Evolutionary conservation across 2,113 vertebrate genomes (phyloP).

Genomic region (Lagopus leucura): DNA sequence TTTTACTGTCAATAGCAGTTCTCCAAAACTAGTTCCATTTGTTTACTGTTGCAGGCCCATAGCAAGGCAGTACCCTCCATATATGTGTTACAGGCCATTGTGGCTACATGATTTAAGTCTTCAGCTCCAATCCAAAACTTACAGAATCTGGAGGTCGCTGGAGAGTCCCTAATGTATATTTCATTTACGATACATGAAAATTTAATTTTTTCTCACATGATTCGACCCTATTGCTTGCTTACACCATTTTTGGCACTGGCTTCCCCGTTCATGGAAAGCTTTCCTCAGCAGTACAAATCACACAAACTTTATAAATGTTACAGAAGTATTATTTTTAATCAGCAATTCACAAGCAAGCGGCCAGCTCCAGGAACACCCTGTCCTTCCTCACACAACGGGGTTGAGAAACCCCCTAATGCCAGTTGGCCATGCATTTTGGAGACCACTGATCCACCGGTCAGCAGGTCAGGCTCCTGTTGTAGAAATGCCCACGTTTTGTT

Average conservation of each 20-base stretch:
- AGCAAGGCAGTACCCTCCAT: constrained; percentile 38
- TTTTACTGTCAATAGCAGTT: constrained; percentile 87
- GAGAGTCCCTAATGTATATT: constrained; percentile 80
- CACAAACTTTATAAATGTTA: constrained; percentile 55
- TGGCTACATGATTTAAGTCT: constrained; percentile 57
- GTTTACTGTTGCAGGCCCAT: constrained; percentile 71
- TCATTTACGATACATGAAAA: constrained; percentile 83
- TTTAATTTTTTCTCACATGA: constrained; percentile 79
- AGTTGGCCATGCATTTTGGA: background rate
- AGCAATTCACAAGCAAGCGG: background rate
- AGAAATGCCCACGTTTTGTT: constrained; percentile 4
- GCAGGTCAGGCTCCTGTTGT: background rate
- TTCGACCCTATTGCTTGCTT: constrained; percentile 59
- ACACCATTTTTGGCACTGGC: constrained; percentile 25
- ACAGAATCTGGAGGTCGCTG: constrained; percentile 72
- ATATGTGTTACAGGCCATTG: background rate
- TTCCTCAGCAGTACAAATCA: constrained; percentile 38
- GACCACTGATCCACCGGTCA: background rate
- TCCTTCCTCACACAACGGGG: background rate
- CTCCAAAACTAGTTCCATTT: constrained; percentile 83
- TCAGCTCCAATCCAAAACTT: constrained; percentile 69
- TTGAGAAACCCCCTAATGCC: accelerated
- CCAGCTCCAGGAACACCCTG: background rate
- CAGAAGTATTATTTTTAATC: constrained; percentile 33
- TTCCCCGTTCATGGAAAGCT: constrained; percentile 52